Evolutionary conservation across 2,113 vertebrate genomes (phyloP).

Genomic region (Lepidothrix coronata): DNA sequence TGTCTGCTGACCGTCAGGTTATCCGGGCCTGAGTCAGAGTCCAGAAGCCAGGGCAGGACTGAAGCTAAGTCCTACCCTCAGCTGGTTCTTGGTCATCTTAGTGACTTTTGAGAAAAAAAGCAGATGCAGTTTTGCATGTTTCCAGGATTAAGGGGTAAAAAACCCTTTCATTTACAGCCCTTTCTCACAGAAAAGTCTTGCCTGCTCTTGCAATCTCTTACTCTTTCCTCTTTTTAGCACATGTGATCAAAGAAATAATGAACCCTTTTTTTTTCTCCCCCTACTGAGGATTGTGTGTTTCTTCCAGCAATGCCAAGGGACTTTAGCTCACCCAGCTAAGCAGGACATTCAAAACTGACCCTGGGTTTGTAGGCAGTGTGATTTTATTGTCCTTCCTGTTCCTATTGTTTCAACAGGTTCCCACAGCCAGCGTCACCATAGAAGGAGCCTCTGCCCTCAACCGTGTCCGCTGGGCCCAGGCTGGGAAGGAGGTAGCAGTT

Average conservation of each 20-base stretch:
- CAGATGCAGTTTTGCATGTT: neutral
- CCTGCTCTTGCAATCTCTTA: neutral
- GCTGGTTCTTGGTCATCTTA: neutral
- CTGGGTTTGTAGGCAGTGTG: neutral
- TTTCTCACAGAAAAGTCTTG: neutral
- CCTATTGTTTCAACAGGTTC: slow-evolving; percentile 80
- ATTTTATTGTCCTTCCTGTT: slow-evolving; percentile 14
- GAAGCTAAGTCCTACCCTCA: neutral
- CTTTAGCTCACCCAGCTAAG: slow-evolving; percentile 1
- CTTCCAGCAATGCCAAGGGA: slow-evolving; percentile 12
- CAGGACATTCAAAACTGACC: neutral
- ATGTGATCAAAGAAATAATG: slow-evolving; percentile 56
- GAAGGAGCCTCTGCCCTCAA: slow-evolving; percentile 95
- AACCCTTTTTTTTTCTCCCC: neutral
- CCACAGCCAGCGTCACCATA: slow-evolving; percentile 91
- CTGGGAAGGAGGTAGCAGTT: slow-evolving; percentile 93
- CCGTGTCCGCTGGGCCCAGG: slow-evolving; percentile 92
- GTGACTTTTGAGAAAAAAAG: neutral
- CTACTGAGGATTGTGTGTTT: neutral
- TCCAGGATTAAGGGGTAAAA: neutral
- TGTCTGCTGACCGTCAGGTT: neutral
- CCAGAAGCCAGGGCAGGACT: neutral
- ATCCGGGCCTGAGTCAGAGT: neutral
- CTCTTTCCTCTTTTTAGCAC: neutral
- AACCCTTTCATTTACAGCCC: neutral